These are phyloP conservation scores for Stichodactyla helianthus DNA, from an alignment of 64 coral and sea anemone genomes.

Conservation along the genomic window DNA sequence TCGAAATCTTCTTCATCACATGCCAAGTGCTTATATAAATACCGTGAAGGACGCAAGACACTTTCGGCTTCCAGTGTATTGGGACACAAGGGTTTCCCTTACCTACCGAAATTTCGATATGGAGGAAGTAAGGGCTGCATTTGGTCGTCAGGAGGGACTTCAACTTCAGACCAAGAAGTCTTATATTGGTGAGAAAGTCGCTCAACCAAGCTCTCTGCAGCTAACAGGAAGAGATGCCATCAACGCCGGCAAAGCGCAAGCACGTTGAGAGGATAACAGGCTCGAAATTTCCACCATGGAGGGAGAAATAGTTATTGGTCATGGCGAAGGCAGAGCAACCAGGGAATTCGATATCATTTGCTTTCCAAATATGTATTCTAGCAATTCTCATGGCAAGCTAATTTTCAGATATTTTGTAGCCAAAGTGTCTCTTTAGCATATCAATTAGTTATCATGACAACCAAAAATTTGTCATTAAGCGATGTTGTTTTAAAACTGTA, in stretches of 20 bases:
- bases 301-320: constrained; percentile 6
- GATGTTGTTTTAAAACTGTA: too few relatives aligned
- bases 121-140: constrained; percentile 20
- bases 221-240: constrained; percentile 11
- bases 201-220: background rate
- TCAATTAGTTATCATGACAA: too few relatives aligned
- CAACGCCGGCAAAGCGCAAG: background rate
- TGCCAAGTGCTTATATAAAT: constrained; percentile 44
- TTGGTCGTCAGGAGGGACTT: constrained; percentile 3
- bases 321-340: constrained; percentile 27
- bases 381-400: constrained; percentile 32
- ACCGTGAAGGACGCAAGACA: constrained; percentile 25
- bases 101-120: constrained; percentile 23
- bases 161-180: constrained; percentile 25
- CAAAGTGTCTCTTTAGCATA: too few relatives aligned
- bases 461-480: too few relatives aligned
- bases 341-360: constrained; percentile 61
- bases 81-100: constrained; percentile 12
- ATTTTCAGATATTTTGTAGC: constrained; percentile 36
- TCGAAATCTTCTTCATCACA: constrained; percentile 6
- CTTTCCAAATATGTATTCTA: constrained; percentile 49
- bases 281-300: background rate
- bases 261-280: background rate
- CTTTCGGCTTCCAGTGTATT: constrained; percentile 28
- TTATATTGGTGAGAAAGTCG: constrained; percentile 26